Evolutionary conservation across 2,888 invertebrate species (phyloP).

Genomic region (Panopea generosa): DNA sequence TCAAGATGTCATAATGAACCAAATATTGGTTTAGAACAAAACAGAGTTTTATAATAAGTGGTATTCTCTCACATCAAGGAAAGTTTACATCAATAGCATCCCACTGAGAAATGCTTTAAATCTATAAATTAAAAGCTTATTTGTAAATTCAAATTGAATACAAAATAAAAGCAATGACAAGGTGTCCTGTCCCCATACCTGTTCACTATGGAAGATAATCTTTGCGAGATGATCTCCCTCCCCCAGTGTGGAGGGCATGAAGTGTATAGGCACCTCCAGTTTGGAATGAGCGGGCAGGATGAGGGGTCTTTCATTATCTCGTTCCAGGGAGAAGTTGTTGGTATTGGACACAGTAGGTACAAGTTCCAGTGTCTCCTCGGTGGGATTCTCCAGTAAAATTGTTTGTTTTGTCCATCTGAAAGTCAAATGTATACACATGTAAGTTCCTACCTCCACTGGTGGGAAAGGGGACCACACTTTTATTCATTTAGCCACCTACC

Average conservation of each 20-base stretch:
- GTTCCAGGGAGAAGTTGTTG: slow-evolving; percentile 83
- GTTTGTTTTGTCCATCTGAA: slow-evolving; percentile 80
- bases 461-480: too few relatives aligned
- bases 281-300: slow-evolving; percentile 73
- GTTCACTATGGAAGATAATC: slow-evolving; percentile 82
- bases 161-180: too few relatives aligned
- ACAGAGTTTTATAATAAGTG: too few relatives aligned
- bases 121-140: too few relatives aligned
- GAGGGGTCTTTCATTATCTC: slow-evolving; percentile 79
- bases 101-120: too few relatives aligned
- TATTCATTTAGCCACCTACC: too few relatives aligned
- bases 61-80: too few relatives aligned
- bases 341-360: slow-evolving; percentile 81
- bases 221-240: slow-evolving; percentile 80
- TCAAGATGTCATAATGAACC: too few relatives aligned
- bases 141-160: too few relatives aligned
- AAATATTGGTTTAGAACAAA: too few relatives aligned
- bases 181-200: slow-evolving; percentile 78
- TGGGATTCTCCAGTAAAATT: slow-evolving; percentile 83
- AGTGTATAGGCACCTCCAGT: slow-evolving; percentile 80
- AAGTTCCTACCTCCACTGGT: too few relatives aligned
- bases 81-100: too few relatives aligned
- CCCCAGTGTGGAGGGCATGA: slow-evolving; percentile 84
- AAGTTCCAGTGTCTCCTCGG: slow-evolving; percentile 81
- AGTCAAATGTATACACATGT: background rate